Conservation (phyloP, 1,140 invertebrate species). For the Euura saliciscinereae region DNA sequence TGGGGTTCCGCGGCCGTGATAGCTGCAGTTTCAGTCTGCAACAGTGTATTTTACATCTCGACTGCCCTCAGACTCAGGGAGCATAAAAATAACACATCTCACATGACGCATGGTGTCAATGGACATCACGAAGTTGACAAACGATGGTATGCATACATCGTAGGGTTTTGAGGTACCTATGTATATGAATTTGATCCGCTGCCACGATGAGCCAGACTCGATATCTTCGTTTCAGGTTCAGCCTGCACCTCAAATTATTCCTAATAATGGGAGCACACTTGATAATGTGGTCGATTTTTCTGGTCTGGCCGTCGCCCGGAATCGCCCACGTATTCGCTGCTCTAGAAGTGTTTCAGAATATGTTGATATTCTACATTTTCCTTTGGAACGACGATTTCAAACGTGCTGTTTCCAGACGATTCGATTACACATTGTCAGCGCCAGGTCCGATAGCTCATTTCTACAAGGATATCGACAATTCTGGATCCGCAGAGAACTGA, state of each 20-base stretch:
- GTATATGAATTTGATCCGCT: too few relatives aligned
- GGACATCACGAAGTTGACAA: background rate
- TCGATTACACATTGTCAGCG: too few relatives aligned
- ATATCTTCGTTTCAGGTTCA: background rate
- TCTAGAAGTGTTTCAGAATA: background rate
- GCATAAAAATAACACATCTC: background rate
- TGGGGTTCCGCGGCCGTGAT: background rate
- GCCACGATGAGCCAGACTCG: too few relatives aligned
- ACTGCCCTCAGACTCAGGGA: background rate
- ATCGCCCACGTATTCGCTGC: background rate
- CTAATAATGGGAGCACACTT: too few relatives aligned
- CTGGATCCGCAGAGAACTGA: too few relatives aligned
- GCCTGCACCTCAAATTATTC: background rate
- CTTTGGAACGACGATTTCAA: background rate
- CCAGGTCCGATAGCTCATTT: too few relatives aligned
- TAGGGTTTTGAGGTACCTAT: too few relatives aligned
- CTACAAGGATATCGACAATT: too few relatives aligned
- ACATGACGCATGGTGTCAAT: background rate
- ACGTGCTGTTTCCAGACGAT: too few relatives aligned
- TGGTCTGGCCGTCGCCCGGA: background rate
- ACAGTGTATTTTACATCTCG: background rate
- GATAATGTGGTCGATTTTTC: background rate
- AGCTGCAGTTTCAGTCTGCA: background rate
- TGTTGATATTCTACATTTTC: background rate
- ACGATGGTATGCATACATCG: constrained; percentile 1